A percentile compares a stretch with the other conserved stretches of the same genome.
Conservation (phyloP, 2,797 vertebrate species). For the Salarias fasciatus region DNA sequence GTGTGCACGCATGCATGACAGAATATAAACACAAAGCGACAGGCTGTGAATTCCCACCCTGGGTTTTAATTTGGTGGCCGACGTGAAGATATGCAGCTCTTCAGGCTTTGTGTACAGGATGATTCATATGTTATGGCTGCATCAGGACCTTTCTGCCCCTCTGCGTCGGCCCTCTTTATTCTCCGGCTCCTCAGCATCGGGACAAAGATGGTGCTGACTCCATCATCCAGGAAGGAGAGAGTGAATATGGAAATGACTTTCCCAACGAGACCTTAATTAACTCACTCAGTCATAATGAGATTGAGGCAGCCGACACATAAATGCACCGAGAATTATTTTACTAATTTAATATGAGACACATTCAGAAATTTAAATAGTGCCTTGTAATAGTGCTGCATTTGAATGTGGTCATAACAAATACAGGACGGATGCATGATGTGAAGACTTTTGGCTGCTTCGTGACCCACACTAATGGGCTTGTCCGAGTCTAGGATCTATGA, state of each 20-base stretch:
- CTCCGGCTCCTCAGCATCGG: slow-evolving; percentile 16
- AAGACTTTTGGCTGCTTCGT: slow-evolving; percentile 33
- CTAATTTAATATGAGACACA: slow-evolving; percentile 44
- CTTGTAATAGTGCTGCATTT: slow-evolving; percentile 23
- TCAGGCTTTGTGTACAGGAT: slow-evolving; percentile 16
- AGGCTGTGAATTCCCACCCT: slow-evolving; percentile 3
- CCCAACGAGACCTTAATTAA: slow-evolving; percentile 71
- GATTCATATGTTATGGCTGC: slow-evolving; percentile 34
- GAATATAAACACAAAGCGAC: slow-evolving; percentile 6
- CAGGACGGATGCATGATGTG: slow-evolving; percentile 35
- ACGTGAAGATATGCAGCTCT: slow-evolving; percentile 21
- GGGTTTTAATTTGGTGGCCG: slow-evolving; percentile 5
- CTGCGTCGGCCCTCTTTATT: slow-evolving; percentile 53
- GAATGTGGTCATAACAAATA: slow-evolving; percentile 1
- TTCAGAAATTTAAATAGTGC: slow-evolving; percentile 32
- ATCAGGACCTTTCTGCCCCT: slow-evolving; percentile 31
- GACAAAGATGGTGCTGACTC: slow-evolving; percentile 31
- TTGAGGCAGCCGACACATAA: slow-evolving; percentile 26
- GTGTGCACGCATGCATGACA: not conserved
- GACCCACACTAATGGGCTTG: slow-evolving; percentile 4
- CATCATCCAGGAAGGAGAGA: slow-evolving; percentile 21
- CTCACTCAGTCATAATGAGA: slow-evolving; percentile 60
- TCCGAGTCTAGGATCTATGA: slow-evolving; percentile 20
- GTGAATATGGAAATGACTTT: slow-evolving; percentile 60
- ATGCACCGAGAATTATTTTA: slow-evolving; percentile 42